Percentiles rank a stretch among this genome's conserved stretches.
phyloP scores from a whole-genome alignment of 2,888 invertebrate species.

The Volucella inanis region DNA sequence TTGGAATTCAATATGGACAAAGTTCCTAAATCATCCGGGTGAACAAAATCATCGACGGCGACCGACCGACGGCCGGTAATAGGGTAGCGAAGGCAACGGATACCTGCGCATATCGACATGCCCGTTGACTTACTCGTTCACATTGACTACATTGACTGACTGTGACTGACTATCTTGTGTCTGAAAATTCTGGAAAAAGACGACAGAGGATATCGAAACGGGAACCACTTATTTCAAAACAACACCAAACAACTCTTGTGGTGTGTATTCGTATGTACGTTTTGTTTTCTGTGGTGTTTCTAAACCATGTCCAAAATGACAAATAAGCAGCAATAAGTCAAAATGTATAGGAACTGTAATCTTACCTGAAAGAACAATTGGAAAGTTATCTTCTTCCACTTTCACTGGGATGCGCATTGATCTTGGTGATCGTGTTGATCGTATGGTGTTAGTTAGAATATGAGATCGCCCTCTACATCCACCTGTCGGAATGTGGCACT shows the following conservation, averaged over 20 bases:
- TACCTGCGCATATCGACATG: slow-evolving; percentile 64
- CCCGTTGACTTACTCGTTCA: slow-evolving; percentile 30
- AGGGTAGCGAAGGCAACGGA: slow-evolving; percentile 9
- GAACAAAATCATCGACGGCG: slow-evolving; percentile 50
- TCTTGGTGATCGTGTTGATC: slow-evolving; percentile 19
- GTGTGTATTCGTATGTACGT: slow-evolving; percentile 11
- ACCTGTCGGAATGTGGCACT: slow-evolving; percentile 70
- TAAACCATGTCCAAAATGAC: slow-evolving; percentile 82
- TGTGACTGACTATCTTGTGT: slow-evolving; percentile 5
- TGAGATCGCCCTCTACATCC: slow-evolving; percentile 57
- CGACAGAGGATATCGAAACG: slow-evolving; percentile 1
- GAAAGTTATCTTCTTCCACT: slow-evolving; percentile 69
- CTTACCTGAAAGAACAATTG: slow-evolving; percentile 61
- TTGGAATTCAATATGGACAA: slow-evolving; percentile 78
- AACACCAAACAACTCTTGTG: slow-evolving; percentile 27
- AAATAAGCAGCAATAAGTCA: slow-evolving; percentile 82
- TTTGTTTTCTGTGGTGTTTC: slow-evolving; percentile 58
- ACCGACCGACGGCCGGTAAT: background rate
- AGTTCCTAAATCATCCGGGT: slow-evolving; percentile 67
- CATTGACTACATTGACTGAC: slow-evolving; percentile 36
- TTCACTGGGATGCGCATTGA: slow-evolving; percentile 63
- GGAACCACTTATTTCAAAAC: slow-evolving; percentile 6
- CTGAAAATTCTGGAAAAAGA: slow-evolving; percentile 4
- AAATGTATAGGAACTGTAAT: slow-evolving; percentile 70
- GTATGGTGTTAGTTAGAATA: slow-evolving; percentile 40